Conservation (phyloP, 2,888 invertebrate genomes). For the Embidobia sp. region DNA sequence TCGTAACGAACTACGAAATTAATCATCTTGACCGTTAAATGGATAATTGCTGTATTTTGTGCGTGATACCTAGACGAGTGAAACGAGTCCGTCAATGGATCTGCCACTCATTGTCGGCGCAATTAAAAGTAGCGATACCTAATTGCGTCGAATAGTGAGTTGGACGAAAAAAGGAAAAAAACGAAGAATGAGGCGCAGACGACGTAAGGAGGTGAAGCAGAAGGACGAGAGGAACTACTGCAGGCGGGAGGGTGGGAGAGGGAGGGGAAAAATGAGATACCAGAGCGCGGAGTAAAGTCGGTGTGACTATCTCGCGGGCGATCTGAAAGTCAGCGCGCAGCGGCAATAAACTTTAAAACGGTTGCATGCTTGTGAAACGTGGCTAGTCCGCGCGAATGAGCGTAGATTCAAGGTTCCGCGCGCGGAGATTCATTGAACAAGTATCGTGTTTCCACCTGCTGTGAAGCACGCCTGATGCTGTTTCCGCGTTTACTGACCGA, state of each 20-base stretch:
- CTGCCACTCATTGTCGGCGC: slow-evolving; percentile 24
- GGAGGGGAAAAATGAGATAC: slow-evolving; percentile 17
- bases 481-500: slow-evolving; percentile 65
- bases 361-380: slow-evolving; percentile 62
- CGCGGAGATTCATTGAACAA: slow-evolving; percentile 62
- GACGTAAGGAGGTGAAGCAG: not conserved
- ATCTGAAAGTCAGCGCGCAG: slow-evolving; percentile 61
- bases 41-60: slow-evolving; percentile 23
- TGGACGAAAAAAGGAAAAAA: not conserved
- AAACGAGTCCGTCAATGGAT: slow-evolving; percentile 23
- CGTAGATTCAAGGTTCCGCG: slow-evolving; percentile 62
- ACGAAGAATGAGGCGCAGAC: not conserved
- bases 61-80: slow-evolving; percentile 10
- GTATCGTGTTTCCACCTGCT: slow-evolving; percentile 63
- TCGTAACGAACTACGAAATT: slow-evolving; percentile 28
- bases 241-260: no score
- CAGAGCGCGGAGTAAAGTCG: slow-evolving; percentile 42
- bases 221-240: no score
- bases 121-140: slow-evolving; percentile 1
- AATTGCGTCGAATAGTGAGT: slow-evolving; percentile 16
- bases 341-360: slow-evolving; percentile 64
- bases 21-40: slow-evolving; percentile 33
- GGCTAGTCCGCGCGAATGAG: slow-evolving; percentile 60
- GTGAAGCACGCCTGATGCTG: slow-evolving; percentile 49
- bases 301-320: slow-evolving; percentile 57